Evolutionary conservation across 2,113 vertebrate species (phyloP), one percentile per base, ranked within the genome.

Genomic region (Hippocampus barbouri): DNA sequence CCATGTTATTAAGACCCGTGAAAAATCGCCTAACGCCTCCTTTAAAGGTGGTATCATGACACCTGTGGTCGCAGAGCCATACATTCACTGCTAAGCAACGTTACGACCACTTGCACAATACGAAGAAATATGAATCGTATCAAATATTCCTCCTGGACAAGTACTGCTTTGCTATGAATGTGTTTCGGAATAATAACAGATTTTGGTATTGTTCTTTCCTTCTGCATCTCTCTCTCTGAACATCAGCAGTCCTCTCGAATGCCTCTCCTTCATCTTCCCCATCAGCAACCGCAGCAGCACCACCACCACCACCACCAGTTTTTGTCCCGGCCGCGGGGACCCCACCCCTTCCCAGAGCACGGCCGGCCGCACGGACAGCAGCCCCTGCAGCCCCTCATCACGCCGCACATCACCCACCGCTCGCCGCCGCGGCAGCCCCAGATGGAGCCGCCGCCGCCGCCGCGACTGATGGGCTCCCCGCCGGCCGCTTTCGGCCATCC

Each of bases 341-440:
- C 86, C 16, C 79, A 92, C 77, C 91, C 95, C 69, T 98, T 97
- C 86, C 93, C 95, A 75, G 94, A 95, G 60, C 93, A 93, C 51
- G 85, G 91, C 5, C 82, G 87, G 20, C 83, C 88, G 1, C 84
- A 89, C 40, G 87, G 89, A 75, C 94, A 95, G 75, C 95, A 95
- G 74, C 86, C 91, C 34, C 88, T 89, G 25, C 96, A 96, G 89
- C 94, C 95, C 34, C 93, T 98, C 87, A 93, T 97, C 67, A 93
- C 95, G 72, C 89, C 94, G n/a, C 96, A 94, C 84, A 93, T 94
- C 84, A 79, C 93, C 2, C 95, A 96, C 83, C 95, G 94, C 76
- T 94, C 94, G 21, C 90, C 94, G 7, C 93, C 93, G 25, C 69
- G 93, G 85, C 91, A 93, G 40, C 83, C 94, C 54, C 95, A 92